Conservation (phyloP, 53 echinoderm and acorn worm species). For the Echinarachnius parma region DNA sequence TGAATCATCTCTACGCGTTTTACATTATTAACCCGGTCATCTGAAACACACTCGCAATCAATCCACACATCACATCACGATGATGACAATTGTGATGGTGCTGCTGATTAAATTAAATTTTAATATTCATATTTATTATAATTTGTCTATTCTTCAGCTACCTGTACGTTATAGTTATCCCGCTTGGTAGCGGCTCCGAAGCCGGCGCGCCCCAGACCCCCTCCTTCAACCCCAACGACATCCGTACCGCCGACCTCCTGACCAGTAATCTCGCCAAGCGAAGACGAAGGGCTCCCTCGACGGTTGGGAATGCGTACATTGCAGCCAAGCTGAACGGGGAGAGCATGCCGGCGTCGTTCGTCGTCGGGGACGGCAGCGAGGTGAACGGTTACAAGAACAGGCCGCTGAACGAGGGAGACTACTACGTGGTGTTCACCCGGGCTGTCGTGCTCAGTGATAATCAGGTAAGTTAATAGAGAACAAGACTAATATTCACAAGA, state of each 20-base stretch:
- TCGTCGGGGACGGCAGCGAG: slow-evolving; percentile 66
- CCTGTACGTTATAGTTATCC: slow-evolving; percentile 72
- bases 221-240: slow-evolving; percentile 37
- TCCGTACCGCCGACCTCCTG: slow-evolving; percentile 31
- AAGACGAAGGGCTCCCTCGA: not conserved
- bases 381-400: slow-evolving; percentile 77
- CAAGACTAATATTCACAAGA: no score
- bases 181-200: slow-evolving; percentile 33
- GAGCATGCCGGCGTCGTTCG: slow-evolving; percentile 55
- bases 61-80: no score
- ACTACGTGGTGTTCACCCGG: slow-evolving; percentile 77
- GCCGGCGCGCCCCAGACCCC: slow-evolving; percentile 40
- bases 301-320: slow-evolving; percentile 49
- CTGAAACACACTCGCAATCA: no score
- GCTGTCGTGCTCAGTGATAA: slow-evolving; percentile 71
- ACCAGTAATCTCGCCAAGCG: not conserved
- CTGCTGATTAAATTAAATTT: not conserved
- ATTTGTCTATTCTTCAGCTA: slow-evolving; percentile 34
- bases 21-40: no score
- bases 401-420: slow-evolving; percentile 53
- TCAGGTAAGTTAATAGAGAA: slow-evolving; percentile 74
- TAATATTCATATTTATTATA: not conserved
- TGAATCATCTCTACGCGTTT: no score
- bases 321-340: slow-evolving; percentile 68
- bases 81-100: not conserved